A percentile compares a stretch with the other conserved stretches of the same genome.
Evolutionary conservation across 1,140 invertebrate genomes (phyloP).

Genomic region (Agraylea sexmaculata): DNA sequence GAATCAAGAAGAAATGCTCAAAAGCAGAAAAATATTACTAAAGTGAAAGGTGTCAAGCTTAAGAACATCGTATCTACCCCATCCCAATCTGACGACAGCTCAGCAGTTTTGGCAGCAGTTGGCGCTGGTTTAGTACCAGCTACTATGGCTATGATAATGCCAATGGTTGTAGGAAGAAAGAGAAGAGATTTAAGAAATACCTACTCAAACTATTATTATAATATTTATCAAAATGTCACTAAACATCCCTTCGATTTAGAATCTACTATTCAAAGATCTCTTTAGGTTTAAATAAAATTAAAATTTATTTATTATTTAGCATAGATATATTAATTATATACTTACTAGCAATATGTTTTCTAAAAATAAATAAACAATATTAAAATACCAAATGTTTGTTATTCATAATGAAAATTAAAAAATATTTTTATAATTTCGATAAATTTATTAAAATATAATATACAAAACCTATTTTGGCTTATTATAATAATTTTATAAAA

Average conservation of each 20-base stretch:
- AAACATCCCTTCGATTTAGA: slow-evolving; percentile 18
- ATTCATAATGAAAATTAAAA: background rate
- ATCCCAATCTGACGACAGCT: slow-evolving; percentile 35
- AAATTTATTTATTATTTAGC: slow-evolving; percentile 7
- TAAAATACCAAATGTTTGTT: background rate
- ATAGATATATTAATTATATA: too few species aligned
- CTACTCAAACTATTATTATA: background rate
- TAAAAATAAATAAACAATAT: too few species aligned
- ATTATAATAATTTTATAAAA: background rate
- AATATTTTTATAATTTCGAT: slow-evolving; percentile 3
- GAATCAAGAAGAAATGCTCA: slow-evolving; percentile 29
- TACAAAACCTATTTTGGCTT: background rate
- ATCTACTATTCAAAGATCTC: slow-evolving; percentile 19
- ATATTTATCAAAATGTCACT: slow-evolving; percentile 15
- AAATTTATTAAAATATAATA: background rate
- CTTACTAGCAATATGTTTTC: too few species aligned
- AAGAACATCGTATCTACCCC: slow-evolving; percentile 28
- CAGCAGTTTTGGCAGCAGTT: slow-evolving; percentile 56
- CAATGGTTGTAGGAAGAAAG: slow-evolving; percentile 54
- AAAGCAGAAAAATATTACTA: slow-evolving; percentile 9
- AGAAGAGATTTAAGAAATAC: slow-evolving; percentile 24
- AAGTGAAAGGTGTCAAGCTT: slow-evolving; percentile 24
- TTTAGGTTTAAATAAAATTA: too few species aligned
- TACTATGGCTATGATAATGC: slow-evolving; percentile 66
- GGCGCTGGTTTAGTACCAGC: slow-evolving; percentile 66